Percentiles rank a stretch among this genome's conserved stretches.
These are phyloP conservation scores for Plusia festucae DNA, from an alignment of 2,888 invertebrate species.

Conservation along the genomic window DNA sequence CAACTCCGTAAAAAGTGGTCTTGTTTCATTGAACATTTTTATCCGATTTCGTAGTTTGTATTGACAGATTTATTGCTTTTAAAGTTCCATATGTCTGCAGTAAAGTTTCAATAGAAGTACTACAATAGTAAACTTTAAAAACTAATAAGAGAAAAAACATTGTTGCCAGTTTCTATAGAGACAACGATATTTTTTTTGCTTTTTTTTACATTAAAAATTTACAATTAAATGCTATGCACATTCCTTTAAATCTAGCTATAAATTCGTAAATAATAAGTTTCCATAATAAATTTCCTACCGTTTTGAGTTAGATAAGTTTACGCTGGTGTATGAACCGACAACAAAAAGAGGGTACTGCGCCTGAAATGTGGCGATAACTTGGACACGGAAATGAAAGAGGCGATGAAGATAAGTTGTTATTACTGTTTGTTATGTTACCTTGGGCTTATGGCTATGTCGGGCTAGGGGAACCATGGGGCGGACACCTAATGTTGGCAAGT, in stretches of 20 bases:
- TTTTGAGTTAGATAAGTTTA: conserved; percentile 28
- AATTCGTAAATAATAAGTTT: background rate
- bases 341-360: conserved; percentile 59
- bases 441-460: conserved; percentile 48
- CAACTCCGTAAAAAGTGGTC: conserved; percentile 35
- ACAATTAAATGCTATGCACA: no score
- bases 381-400: conserved; percentile 76
- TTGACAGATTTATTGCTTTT: conserved; percentile 8
- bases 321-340: conserved; percentile 48
- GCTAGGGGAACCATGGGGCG: conserved; percentile 46
- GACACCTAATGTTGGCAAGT: conserved; percentile 51
- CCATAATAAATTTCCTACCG: conserved; percentile 11
- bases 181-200: background rate
- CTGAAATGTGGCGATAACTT: conserved; percentile 76
- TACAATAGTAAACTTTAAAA: background rate
- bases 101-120: background rate
- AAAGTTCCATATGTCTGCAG: background rate
- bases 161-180: background rate
- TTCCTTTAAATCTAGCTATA: background rate
- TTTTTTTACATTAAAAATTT: no score
- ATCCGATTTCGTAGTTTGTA: conserved; percentile 25
- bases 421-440: conserved; percentile 73
- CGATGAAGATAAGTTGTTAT: conserved; percentile 82
- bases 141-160: no score
- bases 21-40: conserved; percentile 27